phyloP scores from a whole-genome alignment of 2,888 invertebrate species.

The Nephrotoma flavescens region DNA sequence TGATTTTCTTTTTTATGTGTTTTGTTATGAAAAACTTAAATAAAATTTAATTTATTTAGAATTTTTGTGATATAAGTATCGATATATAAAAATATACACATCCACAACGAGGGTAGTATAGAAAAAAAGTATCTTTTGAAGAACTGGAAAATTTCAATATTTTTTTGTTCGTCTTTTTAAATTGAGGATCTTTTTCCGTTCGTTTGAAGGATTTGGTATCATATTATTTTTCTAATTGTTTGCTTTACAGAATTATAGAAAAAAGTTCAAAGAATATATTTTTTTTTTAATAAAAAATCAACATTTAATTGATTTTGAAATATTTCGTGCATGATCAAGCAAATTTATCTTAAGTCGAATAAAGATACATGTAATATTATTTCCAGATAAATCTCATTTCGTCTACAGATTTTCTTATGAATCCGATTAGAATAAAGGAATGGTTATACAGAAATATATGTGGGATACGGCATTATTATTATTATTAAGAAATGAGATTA shows the following conservation, averaged over 20 bases:
- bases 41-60: neutral
- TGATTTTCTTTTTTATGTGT: neutral
- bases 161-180: neutral
- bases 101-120: neutral
- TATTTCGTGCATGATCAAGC: neutral
- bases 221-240: neutral
- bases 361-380: neutral
- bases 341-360: neutral
- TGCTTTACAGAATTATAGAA: neutral
- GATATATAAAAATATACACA: neutral
- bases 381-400: neutral
- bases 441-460: neutral
- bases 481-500: neutral
- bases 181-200: neutral
- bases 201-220: neutral
- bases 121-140: neutral
- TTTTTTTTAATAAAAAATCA: neutral
- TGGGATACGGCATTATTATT: neutral
- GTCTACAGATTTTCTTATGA: neutral
- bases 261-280: neutral
- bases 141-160: neutral
- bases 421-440: neutral
- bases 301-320: neutral
- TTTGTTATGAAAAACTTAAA: neutral
- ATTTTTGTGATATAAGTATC: neutral